phyloP scores from a whole-genome alignment of 2,888 invertebrate genomes.

The Galerucella calmariensis region DNA sequence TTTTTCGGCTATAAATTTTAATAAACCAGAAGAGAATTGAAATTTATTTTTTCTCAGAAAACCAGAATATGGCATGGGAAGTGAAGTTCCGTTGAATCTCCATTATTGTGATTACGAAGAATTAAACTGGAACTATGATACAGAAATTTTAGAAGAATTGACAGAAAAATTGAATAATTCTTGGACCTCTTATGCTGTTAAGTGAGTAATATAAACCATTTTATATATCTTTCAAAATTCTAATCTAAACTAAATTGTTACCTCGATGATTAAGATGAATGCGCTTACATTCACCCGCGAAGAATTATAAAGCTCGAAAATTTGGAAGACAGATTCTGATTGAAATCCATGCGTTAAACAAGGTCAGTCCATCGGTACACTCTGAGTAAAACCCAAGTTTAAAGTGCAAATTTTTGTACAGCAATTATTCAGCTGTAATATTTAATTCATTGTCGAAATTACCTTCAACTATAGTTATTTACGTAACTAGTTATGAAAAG shows the following conservation, averaged over 20 bases:
- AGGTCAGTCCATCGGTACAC: too few species aligned
- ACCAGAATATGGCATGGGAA: conserved; percentile 90
- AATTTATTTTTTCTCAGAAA: conserved; percentile 70
- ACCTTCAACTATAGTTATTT: too few species aligned
- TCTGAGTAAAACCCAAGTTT: too few species aligned
- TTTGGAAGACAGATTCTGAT: too few species aligned
- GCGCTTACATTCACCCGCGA: too few species aligned
- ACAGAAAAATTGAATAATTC: conserved; percentile 76
- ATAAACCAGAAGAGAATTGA: neutral
- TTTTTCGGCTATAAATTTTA: neutral
- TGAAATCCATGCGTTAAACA: neutral
- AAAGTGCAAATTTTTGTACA: too few species aligned
- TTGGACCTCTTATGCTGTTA: conserved; percentile 80
- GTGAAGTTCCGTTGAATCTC: conserved; percentile 86
- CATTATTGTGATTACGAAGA: conserved; percentile 79
- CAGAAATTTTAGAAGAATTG: conserved; percentile 70
- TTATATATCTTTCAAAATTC: neutral
- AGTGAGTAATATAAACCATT: conserved; percentile 68
- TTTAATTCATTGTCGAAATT: too few species aligned
- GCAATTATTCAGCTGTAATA: too few species aligned
- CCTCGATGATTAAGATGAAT: too few species aligned
- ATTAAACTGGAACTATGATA: conserved; percentile 70
- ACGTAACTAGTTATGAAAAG: too few species aligned
- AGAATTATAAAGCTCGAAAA: too few species aligned
- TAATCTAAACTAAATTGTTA: too few species aligned